Conservation (phyloP, 2,797 vertebrate genomes). For the Bucorvus abyssinicus region DNA sequence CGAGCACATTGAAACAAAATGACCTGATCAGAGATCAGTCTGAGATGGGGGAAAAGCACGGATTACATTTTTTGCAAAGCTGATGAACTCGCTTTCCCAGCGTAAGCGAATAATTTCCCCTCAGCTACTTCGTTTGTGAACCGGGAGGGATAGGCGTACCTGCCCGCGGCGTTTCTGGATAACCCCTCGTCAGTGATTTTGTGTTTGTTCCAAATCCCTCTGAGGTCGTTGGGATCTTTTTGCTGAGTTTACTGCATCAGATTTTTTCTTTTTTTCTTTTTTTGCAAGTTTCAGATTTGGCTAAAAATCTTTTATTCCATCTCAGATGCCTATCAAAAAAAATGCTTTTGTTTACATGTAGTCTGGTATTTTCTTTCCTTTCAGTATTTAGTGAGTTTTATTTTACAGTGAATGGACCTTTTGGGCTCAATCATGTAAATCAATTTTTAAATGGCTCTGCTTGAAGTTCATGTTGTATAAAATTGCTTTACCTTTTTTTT, state of each 20-base stretch:
- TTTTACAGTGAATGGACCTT: background rate
- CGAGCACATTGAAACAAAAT: background rate
- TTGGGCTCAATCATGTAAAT: conserved; percentile 57
- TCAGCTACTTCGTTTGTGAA: background rate
- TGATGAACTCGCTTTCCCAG: background rate
- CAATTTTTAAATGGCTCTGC: conserved; percentile 43
- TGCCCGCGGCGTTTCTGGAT: background rate
- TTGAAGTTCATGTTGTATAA: background rate
- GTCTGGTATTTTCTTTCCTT: conserved; percentile 12
- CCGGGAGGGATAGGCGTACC: background rate
- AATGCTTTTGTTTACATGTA: background rate
- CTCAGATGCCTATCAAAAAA: background rate
- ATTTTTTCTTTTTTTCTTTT: background rate
- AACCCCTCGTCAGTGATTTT: background rate
- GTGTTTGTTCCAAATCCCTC: background rate
- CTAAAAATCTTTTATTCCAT: background rate
- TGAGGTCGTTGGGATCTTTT: background rate
- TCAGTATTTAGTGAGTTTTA: background rate
- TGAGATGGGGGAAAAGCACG: background rate
- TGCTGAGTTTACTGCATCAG: background rate
- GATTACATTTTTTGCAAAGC: background rate
- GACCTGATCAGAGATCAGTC: background rate
- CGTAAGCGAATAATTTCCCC: background rate
- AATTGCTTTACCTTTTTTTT: background rate
- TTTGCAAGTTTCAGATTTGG: background rate